Conservation (phyloP, 2,797 vertebrate species). For the Harpagifer antarcticus region DNA sequence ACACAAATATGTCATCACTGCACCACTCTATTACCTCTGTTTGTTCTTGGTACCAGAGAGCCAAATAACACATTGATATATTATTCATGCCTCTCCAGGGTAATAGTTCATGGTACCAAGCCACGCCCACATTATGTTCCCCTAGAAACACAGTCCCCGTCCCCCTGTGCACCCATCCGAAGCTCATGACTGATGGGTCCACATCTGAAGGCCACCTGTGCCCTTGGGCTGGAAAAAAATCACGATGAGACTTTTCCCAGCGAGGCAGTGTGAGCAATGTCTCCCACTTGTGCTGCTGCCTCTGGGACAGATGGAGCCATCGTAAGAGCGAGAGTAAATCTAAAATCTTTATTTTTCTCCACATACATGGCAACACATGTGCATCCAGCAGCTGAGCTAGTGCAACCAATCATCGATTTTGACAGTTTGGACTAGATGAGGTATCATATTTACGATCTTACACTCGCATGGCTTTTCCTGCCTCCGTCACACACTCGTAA, state of each 20-base stretch:
- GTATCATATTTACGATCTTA: slow-evolving; percentile 44
- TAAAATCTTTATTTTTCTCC: slow-evolving; percentile 29
- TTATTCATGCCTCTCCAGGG: slow-evolving; percentile 33
- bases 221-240: slow-evolving; percentile 67
- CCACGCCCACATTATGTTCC: slow-evolving; percentile 51
- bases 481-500: slow-evolving; percentile 46
- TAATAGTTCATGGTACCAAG: slow-evolving; percentile 50
- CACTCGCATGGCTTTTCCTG: slow-evolving; percentile 36
- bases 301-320: slow-evolving; percentile 37
- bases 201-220: slow-evolving; percentile 68
- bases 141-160: slow-evolving; percentile 37
- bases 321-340: background rate
- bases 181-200: slow-evolving; percentile 69
- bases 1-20: too few species aligned
- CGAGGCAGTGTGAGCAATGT: slow-evolving; percentile 33
- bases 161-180: slow-evolving; percentile 28
- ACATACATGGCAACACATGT: slow-evolving; percentile 21
- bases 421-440: slow-evolving; percentile 36
- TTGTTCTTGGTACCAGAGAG: slow-evolving; percentile 15
- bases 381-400: slow-evolving; percentile 21
- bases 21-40: slow-evolving; percentile 6
- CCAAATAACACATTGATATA: slow-evolving; percentile 33
- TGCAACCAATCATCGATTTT: slow-evolving; percentile 28
- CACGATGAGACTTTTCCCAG: slow-evolving; percentile 45
- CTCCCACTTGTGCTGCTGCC: slow-evolving; percentile 19